phyloP scores from a whole-genome alignment of 2,113 vertebrate species.

The Ceyx melanurus region DNA sequence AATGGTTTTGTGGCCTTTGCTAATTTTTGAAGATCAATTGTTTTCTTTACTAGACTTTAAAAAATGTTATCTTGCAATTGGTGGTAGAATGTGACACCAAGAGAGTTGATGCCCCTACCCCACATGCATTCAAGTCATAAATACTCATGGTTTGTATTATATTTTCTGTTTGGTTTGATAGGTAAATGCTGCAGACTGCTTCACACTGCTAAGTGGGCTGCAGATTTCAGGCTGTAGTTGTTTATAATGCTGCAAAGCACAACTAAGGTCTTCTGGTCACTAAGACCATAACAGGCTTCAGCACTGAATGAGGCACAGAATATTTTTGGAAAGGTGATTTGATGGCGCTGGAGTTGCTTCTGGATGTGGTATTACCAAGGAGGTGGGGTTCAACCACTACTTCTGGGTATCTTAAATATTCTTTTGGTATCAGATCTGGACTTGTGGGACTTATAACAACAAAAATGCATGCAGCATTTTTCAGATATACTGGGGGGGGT shows the following conservation, averaged over 20 bases:
- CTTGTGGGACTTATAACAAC: neutral
- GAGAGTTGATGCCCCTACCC: rapidly evolving
- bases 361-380: no score
- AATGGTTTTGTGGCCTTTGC: rapidly evolving
- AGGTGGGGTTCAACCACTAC: rapidly evolving
- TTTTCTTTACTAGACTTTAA: neutral
- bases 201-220: rapidly evolving
- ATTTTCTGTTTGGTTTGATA: rapidly evolving
- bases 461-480: no score
- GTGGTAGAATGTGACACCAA: neutral
- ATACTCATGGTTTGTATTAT: neutral
- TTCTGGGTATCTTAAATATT: neutral
- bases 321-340: neutral
- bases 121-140: rapidly evolving
- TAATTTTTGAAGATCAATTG: neutral
- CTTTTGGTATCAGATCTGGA: neutral
- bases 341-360: no score
- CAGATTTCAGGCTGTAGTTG: neutral
- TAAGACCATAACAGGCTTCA: neutral
- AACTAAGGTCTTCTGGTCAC: rapidly evolving
- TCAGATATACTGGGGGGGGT: neutral
- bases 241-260: neutral
- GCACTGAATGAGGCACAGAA: neutral
- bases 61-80: neutral
- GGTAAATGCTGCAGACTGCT: neutral